Evolutionary conservation across 1,140 invertebrate genomes (phyloP).

Genomic region (Planococcus citri): DNA sequence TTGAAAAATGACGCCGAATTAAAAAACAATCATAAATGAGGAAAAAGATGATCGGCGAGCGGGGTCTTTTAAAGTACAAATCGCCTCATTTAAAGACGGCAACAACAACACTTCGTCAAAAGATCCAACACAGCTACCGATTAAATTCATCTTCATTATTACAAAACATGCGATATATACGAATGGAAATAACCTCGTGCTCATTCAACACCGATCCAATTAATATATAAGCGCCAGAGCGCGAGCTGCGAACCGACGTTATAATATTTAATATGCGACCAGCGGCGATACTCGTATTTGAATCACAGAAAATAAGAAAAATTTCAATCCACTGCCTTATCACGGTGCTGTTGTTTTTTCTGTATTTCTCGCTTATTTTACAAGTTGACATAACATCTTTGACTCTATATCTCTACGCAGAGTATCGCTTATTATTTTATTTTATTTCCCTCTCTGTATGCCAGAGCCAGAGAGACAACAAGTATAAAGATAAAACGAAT

Average conservation of each 20-base stretch:
- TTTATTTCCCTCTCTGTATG: too few relatives aligned
- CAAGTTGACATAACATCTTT: conserved; percentile 7
- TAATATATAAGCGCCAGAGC: background rate
- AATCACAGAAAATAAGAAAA: conserved; percentile 3
- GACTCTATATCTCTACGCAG: too few relatives aligned
- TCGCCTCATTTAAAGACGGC: too few relatives aligned
- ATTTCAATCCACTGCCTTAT: background rate
- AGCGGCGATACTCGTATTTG: background rate
- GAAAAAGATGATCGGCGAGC: too few relatives aligned
- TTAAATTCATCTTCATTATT: too few relatives aligned
- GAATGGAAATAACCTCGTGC: background rate
- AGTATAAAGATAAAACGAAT: conserved; percentile 2
- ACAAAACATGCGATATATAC: too few relatives aligned
- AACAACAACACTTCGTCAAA: too few relatives aligned
- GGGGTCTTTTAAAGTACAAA: too few relatives aligned
- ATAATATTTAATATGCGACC: background rate
- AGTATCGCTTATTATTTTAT: background rate
- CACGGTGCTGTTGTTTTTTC: background rate
- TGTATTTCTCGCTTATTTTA: conserved; percentile 3
- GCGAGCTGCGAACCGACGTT: background rate
- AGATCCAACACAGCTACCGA: too few relatives aligned
- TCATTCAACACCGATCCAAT: background rate
- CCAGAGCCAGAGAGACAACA: background rate
- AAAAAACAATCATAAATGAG: too few relatives aligned
- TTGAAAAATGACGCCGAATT: too few relatives aligned